A percentile compares a stretch with the other conserved stretches of the same genome.
Evolutionary conservation across 1,140 invertebrate genomes (phyloP).

Genomic region (Drosophila chauvacae): DNA sequence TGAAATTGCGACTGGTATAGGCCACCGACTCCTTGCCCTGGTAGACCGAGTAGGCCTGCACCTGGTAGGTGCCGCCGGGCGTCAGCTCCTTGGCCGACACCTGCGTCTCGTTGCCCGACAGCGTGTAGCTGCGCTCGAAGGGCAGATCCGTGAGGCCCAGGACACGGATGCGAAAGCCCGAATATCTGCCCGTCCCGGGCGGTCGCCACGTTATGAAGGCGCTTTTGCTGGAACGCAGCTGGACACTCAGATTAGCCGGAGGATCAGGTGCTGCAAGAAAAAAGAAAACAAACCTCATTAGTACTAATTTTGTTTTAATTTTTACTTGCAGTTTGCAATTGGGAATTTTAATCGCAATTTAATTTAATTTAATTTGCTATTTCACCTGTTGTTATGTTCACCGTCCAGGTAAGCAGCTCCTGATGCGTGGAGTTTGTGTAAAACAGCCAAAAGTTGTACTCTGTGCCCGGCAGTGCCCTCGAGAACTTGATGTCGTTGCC

Average conservation of each 20-base stretch:
- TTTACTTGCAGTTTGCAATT: not conserved
- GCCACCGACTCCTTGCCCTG: slow-evolving; percentile 95
- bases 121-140: slow-evolving; percentile 86
- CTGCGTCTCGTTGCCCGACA: slow-evolving; percentile 89
- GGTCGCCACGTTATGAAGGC: slow-evolving; percentile 93
- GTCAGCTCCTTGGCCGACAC: slow-evolving; percentile 92
- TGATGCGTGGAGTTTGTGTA: slow-evolving; percentile 93
- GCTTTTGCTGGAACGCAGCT: slow-evolving; percentile 91
- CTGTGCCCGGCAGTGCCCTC: slow-evolving; percentile 93
- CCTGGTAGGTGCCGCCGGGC: slow-evolving; percentile 93
- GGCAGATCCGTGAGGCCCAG: slow-evolving; percentile 87
- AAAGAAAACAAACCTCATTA: not conserved
- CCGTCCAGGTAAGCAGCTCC: slow-evolving; percentile 94
- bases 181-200: slow-evolving; percentile 91
- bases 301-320: not conserved
- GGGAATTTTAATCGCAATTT: not conserved
- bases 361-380: not conserved
- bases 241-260: slow-evolving; percentile 93
- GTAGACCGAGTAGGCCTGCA: slow-evolving; percentile 94
- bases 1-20: slow-evolving; percentile 95
- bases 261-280: slow-evolving; percentile 91
- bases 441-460: slow-evolving; percentile 95
- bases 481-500: slow-evolving; percentile 93
- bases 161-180: slow-evolving; percentile 91
- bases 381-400: slow-evolving; percentile 93